Percentiles rank a stretch among this genome's conserved stretches.
Conservation (phyloP, 2,888 invertebrate species). For the Criorhina ranunculi region DNA sequence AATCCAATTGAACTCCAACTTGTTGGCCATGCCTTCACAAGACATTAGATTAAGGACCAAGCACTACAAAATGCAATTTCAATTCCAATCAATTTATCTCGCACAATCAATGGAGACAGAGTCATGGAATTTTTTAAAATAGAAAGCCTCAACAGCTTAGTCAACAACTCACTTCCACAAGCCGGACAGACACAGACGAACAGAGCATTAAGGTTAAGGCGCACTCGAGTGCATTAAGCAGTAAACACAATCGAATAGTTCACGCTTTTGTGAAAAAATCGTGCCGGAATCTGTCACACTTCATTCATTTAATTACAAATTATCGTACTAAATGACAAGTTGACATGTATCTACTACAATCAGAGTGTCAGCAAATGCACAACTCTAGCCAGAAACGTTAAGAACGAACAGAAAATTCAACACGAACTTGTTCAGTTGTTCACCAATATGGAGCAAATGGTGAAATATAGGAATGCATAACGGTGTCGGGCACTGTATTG, state of each 20-base stretch:
- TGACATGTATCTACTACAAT: slow-evolving; percentile 38
- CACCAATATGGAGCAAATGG: no score
- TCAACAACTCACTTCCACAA: slow-evolving; percentile 16
- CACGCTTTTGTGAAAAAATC: slow-evolving; percentile 68
- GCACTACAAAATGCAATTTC: slow-evolving; percentile 41
- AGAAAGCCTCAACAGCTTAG: slow-evolving; percentile 56
- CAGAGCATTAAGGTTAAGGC: slow-evolving; percentile 23
- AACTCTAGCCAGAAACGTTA: slow-evolving; percentile 23
- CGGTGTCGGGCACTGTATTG: not conserved
- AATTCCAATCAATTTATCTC: slow-evolving; percentile 65
- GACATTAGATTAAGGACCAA: slow-evolving; percentile 50
- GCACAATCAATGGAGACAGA: slow-evolving; percentile 50
- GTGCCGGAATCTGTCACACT: slow-evolving; percentile 72
- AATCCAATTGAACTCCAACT: slow-evolving; percentile 64
- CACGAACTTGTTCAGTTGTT: slow-evolving; percentile 36
- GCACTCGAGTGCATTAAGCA: slow-evolving; percentile 57
- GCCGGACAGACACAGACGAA: not conserved
- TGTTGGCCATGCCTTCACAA: slow-evolving; percentile 26
- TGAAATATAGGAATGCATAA: slow-evolving; percentile 11
- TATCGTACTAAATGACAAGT: slow-evolving; percentile 65
- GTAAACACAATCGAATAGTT: slow-evolving; percentile 59
- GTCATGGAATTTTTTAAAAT: slow-evolving; percentile 49
- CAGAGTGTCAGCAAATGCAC: slow-evolving; percentile 35
- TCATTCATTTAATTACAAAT: slow-evolving; percentile 65
- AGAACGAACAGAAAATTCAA: slow-evolving; percentile 40